A percentile compares a stretch with the other conserved stretches of the same genome.
Evolutionary conservation across 2,888 invertebrate genomes (phyloP).

Genomic region (Cephonodes hylas): DNA sequence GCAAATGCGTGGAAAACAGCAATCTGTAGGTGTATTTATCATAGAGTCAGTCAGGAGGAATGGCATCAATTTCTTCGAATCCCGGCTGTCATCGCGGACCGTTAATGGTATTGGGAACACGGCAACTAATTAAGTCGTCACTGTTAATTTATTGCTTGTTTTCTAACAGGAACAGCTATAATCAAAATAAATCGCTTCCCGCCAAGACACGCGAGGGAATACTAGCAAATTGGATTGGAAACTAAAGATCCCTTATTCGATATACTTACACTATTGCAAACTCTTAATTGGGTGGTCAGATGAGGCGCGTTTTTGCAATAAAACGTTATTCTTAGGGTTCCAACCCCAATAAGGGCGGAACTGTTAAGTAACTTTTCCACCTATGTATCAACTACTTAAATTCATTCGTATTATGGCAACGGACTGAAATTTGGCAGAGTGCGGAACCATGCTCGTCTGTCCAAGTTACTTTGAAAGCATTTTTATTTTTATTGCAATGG

Average conservation of each 20-base stretch:
- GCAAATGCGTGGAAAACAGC: background rate
- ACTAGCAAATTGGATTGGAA: slow-evolving; percentile 68
- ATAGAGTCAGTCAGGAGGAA: slow-evolving; percentile 52
- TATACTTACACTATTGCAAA: slow-evolving; percentile 34
- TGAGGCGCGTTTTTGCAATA: background rate
- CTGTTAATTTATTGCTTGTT: slow-evolving; percentile 75
- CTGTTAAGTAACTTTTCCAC: background rate
- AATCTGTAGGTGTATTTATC: slow-evolving; percentile 36
- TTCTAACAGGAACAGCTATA: slow-evolving; percentile 66
- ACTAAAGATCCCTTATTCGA: slow-evolving; percentile 53
- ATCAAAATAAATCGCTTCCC: slow-evolving; percentile 76
- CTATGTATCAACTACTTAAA: background rate
- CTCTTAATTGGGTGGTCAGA: slow-evolving; percentile 23
- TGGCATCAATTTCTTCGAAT: slow-evolving; percentile 66
- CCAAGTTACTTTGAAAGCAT: background rate
- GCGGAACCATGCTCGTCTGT: background rate
- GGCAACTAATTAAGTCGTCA: slow-evolving; percentile 73
- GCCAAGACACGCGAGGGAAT: slow-evolving; percentile 71
- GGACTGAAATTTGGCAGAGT: background rate
- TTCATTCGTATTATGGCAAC: background rate
- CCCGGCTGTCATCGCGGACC: slow-evolving; percentile 64
- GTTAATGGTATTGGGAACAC: slow-evolving; percentile 76
- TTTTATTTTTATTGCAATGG: background rate
- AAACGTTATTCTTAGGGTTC: background rate
- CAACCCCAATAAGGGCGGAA: background rate